These are phyloP conservation scores for Sylvia atricapilla DNA, from an alignment of 2,113 vertebrate genomes.

Conservation along the genomic window DNA sequence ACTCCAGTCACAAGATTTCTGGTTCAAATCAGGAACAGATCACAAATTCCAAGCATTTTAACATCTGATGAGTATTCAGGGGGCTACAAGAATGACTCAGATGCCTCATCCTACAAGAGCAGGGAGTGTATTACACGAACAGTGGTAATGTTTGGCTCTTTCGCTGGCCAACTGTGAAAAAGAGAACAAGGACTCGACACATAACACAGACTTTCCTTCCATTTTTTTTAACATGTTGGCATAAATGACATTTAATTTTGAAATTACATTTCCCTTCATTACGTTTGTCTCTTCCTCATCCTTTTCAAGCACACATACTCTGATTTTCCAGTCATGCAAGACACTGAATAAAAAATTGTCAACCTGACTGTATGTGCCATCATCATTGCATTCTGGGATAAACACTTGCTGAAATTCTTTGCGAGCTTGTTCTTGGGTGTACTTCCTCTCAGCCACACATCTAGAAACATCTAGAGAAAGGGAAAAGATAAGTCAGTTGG, in stretches of 20 bases:
- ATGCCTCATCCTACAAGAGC: slow-evolving; percentile 1
- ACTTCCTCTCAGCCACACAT: slow-evolving; percentile 96
- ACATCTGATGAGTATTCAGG: not conserved
- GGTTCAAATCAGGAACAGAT: not conserved
- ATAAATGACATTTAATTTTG: not conserved
- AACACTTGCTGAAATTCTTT: slow-evolving; percentile 94
- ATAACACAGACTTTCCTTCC: not conserved
- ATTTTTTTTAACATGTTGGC: not conserved
- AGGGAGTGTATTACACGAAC: not conserved
- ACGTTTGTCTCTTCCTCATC: not conserved
- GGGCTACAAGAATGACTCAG: slow-evolving; percentile 5
- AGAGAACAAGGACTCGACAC: not conserved
- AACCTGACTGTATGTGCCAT: slow-evolving; percentile 97
- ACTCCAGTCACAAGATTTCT: not conserved
- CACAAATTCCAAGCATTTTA: slow-evolving; percentile 39
- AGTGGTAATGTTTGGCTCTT: not conserved
- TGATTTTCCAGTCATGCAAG: not conserved
- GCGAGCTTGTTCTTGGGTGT: slow-evolving; percentile 96
- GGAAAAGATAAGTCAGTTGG: not conserved
- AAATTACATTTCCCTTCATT: not conserved
- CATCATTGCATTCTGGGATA: slow-evolving; percentile 92
- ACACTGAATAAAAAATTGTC: not conserved
- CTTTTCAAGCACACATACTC: not conserved
- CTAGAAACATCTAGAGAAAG: slow-evolving; percentile 86
- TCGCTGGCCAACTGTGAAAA: not conserved